Evolutionary conservation across 2,888 invertebrate genomes (phyloP), one percentile per base, ranked within the genome.

Genomic region (Rhorus exstirpatorius): DNA sequence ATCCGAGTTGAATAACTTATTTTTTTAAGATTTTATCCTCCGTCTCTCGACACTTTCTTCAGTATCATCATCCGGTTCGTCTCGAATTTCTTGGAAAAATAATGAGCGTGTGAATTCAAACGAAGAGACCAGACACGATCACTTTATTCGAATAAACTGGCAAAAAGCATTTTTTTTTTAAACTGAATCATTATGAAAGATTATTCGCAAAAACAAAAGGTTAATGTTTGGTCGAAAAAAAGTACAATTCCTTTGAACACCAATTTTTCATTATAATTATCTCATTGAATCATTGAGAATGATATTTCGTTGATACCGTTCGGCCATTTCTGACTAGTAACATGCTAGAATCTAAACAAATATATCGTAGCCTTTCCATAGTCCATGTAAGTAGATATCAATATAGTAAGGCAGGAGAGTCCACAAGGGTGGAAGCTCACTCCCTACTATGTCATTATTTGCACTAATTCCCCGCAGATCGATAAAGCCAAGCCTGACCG

Each of bases 31-130:
- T 55, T 7, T 38, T 17, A 51, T 67, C 78, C 58, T 71, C 51
- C 38, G 26, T 76, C 79, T 26, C 44, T 71, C 76, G 51, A 58
- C 74, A 65, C 75, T 65, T 60, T 41, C 41, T 65, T 49, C n/a
- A 26, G 35, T 1, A 58, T 70, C 58, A 70, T 68, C 58, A 70
- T 68, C 68, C 26, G 58, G 51, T 72, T 51, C 41, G 19, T 31
- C 24, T 61, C 7, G 44, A 31, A 19, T 71, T 79, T 71, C 75
- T 51, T 24, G 12, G 65, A 58, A 75, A 71, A 17, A n/a, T 31
- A 60, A 58, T 46, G 35, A 63, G 44, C 75, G 58, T 65, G 75
- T 51, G 82, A 79, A 79, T 53, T 38, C 12, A 19, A 24, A 21
- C 2, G 21, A 7, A 3, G n/a, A 51, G 51, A 51, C 21, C 51